Evolutionary conservation across 2,113 vertebrate genomes (phyloP).

Genomic region (Tragelaphus buxtoni): DNA sequence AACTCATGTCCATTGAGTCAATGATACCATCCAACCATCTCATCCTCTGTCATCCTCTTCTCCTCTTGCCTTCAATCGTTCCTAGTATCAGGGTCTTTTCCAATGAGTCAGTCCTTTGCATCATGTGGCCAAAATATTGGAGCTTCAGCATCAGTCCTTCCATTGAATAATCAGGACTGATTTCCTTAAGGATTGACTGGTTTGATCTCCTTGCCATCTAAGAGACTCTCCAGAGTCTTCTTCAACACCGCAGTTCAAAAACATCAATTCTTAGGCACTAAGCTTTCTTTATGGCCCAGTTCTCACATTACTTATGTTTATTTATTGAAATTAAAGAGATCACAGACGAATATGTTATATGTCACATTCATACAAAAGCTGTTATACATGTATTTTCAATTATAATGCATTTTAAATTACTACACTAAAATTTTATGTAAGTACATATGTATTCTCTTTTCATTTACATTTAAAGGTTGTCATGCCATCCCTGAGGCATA

Average conservation of each 20-base stretch:
- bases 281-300: neutral
- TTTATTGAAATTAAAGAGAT: constrained; percentile 26
- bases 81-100: neutral
- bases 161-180: neutral
- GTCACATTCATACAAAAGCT: neutral
- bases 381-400: neutral
- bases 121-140: neutral
- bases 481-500: neutral
- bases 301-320: constrained; percentile 7
- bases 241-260: neutral
- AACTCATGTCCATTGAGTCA: neutral
- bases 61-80: neutral
- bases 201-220: neutral
- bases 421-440: neutral
- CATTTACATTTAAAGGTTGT: neutral
- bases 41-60: neutral
- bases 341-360: neutral
- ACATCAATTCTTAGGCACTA: neutral
- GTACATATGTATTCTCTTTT: neutral
- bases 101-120: neutral
- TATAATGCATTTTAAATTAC: neutral
- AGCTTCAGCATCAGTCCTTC: neutral
- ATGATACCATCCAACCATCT: neutral
- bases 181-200: neutral
- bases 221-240: neutral